Evolutionary conservation across 1,140 invertebrate species (phyloP), one percentile per base, ranked within the genome.

Genomic region (Lepidurus couesii): DNA sequence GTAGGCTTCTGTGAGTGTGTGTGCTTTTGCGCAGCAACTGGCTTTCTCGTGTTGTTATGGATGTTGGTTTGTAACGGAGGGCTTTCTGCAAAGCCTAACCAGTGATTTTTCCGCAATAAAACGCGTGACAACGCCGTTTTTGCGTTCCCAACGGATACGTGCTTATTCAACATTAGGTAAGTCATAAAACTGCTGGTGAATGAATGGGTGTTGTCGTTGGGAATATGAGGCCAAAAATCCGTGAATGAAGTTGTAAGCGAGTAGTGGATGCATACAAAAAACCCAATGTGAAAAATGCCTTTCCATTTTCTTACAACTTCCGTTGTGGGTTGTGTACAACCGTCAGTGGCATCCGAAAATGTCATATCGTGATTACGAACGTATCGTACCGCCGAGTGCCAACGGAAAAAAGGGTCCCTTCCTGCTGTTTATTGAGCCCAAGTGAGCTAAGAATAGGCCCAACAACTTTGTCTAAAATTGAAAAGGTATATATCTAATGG

Each of bases 121-220:
- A 4, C 26, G 1, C 2, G 13, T 21, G 47, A 65, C 16, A 65
- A 65, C n/a, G 53, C 53, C 34, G 4, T 4, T 34, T 34, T 47
- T 65, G n/a, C 53, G 16, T 21, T 21, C 53, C 13, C 53, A 65
- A 65, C 53, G 53, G 53, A 65, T 65, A 65, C 53, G 53, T 65
- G 53, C 53, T 65, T 65, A 13, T 65, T 21, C 21, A 65, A 16
- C 53, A 21, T 65, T 21, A 65, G 53, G 53, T 65, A 65, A 65
- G 53, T 65, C n/a, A 65, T 65, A 65, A 65, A 65, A 9, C 53
- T 21, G 53, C 53, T 21, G 4, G 16, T 65, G 53, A 65, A 65
- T 65, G 53, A 65, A 65, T 16, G 53, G 16, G 6, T 65, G 53
- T 65, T 65, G 16, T 13, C 53, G 53, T 21, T 47, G 53, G 21